Conservation (phyloP, 2,113 vertebrate species). For the Trichomycterus rosablanca region DNA sequence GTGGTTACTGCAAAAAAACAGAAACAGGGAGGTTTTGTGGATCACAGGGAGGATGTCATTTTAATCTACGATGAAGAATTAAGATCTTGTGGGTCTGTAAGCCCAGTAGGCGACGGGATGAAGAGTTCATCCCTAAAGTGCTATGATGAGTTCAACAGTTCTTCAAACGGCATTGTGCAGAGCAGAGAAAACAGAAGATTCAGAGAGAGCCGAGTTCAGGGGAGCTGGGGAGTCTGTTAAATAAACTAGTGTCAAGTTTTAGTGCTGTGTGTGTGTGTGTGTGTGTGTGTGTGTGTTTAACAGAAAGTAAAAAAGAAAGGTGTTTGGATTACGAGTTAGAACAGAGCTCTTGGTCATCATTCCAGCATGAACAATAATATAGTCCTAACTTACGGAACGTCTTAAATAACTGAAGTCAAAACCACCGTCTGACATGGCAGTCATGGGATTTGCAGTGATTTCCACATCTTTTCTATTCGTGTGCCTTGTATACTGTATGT, state of each 20-base stretch:
- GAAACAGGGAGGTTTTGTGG: no score
- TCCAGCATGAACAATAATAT: no score
- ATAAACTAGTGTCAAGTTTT: constrained; percentile 42
- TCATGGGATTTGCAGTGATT: no score
- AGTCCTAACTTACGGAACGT: no score
- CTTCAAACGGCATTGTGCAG: not conserved
- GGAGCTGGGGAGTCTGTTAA: constrained; percentile 30
- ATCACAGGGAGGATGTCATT: no score
- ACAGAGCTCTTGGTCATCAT: constrained; percentile 37
- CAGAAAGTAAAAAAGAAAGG: constrained; percentile 19
- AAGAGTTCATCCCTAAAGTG: not conserved
- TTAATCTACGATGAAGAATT: not conserved
- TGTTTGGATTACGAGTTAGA: constrained; percentile 40
- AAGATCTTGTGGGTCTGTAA: not conserved
- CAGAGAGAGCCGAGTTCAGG: constrained; percentile 12
- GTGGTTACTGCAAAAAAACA: no score
- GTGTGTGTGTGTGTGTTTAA: not conserved
- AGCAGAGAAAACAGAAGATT: not conserved
- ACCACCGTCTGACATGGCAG: no score
- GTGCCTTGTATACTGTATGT: no score
- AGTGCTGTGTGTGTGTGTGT: not conserved
- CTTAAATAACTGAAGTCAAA: no score
- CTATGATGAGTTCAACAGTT: constrained; percentile 17
- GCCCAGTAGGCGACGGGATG: not conserved
- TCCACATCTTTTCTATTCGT: no score